A percentile compares a stretch with the other conserved stretches of the same genome.
Evolutionary conservation across 2,888 invertebrate genomes (phyloP).

Genomic region (Sturmia bella): DNA sequence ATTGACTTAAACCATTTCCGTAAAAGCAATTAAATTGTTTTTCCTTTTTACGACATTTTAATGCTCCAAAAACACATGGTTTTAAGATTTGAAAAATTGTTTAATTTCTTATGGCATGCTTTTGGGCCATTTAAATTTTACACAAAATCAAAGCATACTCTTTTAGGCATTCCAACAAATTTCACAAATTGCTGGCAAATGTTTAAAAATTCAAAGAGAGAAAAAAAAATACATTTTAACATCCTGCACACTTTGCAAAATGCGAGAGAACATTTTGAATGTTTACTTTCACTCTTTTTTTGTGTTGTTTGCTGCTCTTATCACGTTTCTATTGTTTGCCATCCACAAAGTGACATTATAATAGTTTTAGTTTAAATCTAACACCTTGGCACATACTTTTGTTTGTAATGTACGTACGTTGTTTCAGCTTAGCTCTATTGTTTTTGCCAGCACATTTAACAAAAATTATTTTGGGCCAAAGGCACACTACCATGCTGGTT

Average conservation of each 20-base stretch:
- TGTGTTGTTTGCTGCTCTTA: background rate
- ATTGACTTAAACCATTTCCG: background rate
- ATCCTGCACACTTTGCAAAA: background rate
- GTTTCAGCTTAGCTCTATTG: background rate
- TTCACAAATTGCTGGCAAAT: slow-evolving; percentile 30
- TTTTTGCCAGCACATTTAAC: background rate
- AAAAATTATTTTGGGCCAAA: slow-evolving; percentile 26
- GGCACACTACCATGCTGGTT: background rate
- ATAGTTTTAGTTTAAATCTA: slow-evolving; percentile 33
- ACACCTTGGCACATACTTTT: slow-evolving; percentile 44
- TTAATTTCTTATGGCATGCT: slow-evolving; percentile 39
- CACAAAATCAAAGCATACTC: slow-evolving; percentile 43
- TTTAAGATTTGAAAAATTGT: background rate
- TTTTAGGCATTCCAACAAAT: slow-evolving; percentile 48
- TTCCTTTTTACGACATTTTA: slow-evolving; percentile 2
- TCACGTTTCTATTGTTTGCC: slow-evolving; percentile 18
- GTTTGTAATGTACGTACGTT: no score
- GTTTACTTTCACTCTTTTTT: slow-evolving; percentile 39
- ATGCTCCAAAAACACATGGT: background rate
- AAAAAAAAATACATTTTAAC: background rate
- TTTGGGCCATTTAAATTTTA: slow-evolving; percentile 23
- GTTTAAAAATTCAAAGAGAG: background rate
- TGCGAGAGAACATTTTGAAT: slow-evolving; percentile 4
- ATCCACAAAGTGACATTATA: slow-evolving; percentile 58
- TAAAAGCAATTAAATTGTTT: slow-evolving; percentile 40